These are phyloP conservation scores for Indicator maculatus DNA, from an alignment of 2,113 vertebrate species.

Conservation along the genomic window DNA sequence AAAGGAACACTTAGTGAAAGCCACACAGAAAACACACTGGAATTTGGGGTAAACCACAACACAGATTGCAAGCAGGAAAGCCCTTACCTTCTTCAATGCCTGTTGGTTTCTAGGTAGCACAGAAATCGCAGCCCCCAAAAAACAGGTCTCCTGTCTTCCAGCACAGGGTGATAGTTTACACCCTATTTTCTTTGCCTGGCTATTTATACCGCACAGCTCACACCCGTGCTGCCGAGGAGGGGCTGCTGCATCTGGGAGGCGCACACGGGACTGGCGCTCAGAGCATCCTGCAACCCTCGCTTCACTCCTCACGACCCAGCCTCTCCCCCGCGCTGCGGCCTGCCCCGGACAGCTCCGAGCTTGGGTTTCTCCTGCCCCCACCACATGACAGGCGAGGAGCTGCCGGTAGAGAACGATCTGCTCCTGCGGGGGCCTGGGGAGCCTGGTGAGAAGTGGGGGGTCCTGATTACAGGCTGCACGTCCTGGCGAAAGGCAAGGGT, in stretches of 20 bases:
- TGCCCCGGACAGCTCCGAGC: not conserved
- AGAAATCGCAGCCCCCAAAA: not conserved
- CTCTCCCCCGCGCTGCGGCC: not conserved
- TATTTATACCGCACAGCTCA: not conserved
- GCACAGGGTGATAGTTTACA: not conserved
- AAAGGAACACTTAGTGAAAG: not conserved
- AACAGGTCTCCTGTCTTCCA: not conserved
- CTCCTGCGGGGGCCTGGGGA: not conserved
- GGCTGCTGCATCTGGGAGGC: not conserved
- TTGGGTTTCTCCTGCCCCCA: not conserved
- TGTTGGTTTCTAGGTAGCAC: not conserved
- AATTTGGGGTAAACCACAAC: not conserved
- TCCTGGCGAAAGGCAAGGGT: not conserved
- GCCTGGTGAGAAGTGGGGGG: not conserved
- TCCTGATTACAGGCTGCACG: not conserved
- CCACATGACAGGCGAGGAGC: not conserved
- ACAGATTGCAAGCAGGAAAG: not conserved
- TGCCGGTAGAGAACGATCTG: not conserved
- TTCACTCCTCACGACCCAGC: not conserved
- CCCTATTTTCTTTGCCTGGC: conserved; percentile 1
- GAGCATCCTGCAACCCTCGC: not conserved
- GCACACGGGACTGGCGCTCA: not conserved
- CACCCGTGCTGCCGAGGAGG: not conserved
- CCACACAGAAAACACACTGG: not conserved
- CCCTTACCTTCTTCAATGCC: conserved; percentile 68